Base-by-base conservation (phyloP, 2,888 invertebrate species). In the Drosophila acutilabella region DNA sequence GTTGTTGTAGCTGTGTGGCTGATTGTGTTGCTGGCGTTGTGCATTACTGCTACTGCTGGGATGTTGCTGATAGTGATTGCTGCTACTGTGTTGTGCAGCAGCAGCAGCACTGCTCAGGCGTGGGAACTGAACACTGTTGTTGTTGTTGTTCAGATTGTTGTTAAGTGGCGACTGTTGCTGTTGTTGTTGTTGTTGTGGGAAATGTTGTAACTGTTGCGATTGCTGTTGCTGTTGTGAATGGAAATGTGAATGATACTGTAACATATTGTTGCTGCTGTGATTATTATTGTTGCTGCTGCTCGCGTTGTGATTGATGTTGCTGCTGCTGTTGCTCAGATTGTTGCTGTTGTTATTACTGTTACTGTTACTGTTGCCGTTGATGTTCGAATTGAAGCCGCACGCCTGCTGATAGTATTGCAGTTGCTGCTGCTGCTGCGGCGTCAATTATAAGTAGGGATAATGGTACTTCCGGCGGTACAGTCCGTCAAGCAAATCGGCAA, bases 391-490 rank as follows among this genome's bases (percentile, higher is more conserved):
- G 26, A 67, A 81, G 85, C 85, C 77, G 82, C 78, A 78, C 78
- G 88, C 74, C 81, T 83, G 87, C 83, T 86, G 83, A 73, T 82
- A 82, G 70, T 80, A 74, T 68, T 73, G 86, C 67, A 81, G 86
- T 80, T 84, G 84, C 80, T 86, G 89, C 84, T 89, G 89, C 87
- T 89, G 85, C 60, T 81, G 85, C 78, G 90, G 87, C 81, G 85
- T 87, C 88, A 92, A 92, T 92, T 92, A 92, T 92, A 92, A 92
- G 73, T 92, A 92, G 33, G 92, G 92, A 91, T 92, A 92, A 72
- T 92, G 92, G 81, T 92, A 92, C 90, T 92, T 93, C 88, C 92
- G 90, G 76, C 92, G 91, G 90, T 92, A 92, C 87, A 93, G 86
- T 80, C 92, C 92, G 71, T 93, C 92, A 78, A 92, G 90, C 80